Evolutionary conservation across 2,113 vertebrate species (phyloP).

Genomic region (Amblyornis subalaris): DNA sequence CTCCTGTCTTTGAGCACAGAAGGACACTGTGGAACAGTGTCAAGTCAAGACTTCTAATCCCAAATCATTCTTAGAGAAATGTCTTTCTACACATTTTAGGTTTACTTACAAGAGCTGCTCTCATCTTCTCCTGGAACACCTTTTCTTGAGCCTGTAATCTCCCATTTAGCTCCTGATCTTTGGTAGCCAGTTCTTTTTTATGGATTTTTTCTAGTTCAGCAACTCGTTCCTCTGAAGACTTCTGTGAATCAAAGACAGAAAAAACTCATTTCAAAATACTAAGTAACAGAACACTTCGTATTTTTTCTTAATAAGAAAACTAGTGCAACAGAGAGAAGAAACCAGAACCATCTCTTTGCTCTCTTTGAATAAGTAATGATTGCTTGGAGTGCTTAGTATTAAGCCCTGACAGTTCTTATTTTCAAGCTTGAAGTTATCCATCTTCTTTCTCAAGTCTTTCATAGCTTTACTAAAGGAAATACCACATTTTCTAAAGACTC

Average conservation of each 20-base stretch:
- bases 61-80: background rate
- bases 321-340: background rate
- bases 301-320: background rate
- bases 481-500: background rate
- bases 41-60: background rate
- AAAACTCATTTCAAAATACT: background rate
- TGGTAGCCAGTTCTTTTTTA: slow-evolving; percentile 77
- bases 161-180: slow-evolving; percentile 79
- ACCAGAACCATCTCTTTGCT: background rate
- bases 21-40: background rate
- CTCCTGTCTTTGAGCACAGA: background rate
- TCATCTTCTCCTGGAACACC: slow-evolving; percentile 74
- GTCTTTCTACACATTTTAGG: background rate
- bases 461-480: background rate
- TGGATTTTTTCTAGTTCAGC: slow-evolving; percentile 81
- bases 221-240: slow-evolving; percentile 83
- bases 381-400: background rate
- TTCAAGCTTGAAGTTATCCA: background rate
- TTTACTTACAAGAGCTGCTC: slow-evolving; percentile 78
- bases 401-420: background rate
- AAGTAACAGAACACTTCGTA: background rate
- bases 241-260: slow-evolving; percentile 69
- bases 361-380: background rate
- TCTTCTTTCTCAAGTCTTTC: background rate
- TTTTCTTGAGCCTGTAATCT: slow-evolving; percentile 65